A percentile compares a stretch with the other conserved stretches of the same genome.
These are phyloP conservation scores for Colaptes auratus DNA, from an alignment of 2,113 vertebrate genomes.

Conservation along the genomic window DNA sequence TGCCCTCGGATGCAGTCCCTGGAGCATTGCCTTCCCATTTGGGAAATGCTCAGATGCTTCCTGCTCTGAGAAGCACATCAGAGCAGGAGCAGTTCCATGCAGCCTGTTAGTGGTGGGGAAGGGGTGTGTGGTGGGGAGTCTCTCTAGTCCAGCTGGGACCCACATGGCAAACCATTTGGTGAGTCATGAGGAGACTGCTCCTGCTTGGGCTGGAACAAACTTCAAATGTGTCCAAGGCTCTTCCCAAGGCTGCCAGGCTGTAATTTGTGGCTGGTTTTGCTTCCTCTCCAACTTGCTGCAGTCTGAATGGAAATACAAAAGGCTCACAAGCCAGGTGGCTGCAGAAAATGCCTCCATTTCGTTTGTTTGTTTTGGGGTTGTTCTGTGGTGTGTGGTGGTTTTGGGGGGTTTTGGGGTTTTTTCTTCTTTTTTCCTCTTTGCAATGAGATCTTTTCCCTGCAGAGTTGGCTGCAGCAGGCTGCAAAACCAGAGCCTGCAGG, in stretches of 20 bases:
- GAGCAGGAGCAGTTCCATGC: background rate
- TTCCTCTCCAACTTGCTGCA: background rate
- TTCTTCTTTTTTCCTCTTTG: background rate
- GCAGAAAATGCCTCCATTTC: background rate
- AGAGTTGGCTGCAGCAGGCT: background rate
- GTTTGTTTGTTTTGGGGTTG: background rate
- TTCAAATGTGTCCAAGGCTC: background rate
- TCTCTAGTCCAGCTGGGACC: background rate
- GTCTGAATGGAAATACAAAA: background rate
- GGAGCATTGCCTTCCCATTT: background rate
- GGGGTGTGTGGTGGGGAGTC: fast-evolving
- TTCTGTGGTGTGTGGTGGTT: background rate
- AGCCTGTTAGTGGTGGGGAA: background rate
- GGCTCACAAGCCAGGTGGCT: background rate
- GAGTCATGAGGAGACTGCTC: background rate
- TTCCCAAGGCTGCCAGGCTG: background rate
- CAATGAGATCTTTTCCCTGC: background rate
- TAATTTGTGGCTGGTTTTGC: slow-evolving; percentile 20
- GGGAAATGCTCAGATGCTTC: background rate
- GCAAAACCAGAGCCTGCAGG: slow-evolving; percentile 38
- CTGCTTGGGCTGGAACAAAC: background rate
- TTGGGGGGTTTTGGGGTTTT: too few relatives aligned
- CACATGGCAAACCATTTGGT: background rate
- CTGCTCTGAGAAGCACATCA: background rate
- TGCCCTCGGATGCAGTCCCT: background rate